Conservation (phyloP, 2,888 invertebrate species). For the Rhingia rostrata region DNA sequence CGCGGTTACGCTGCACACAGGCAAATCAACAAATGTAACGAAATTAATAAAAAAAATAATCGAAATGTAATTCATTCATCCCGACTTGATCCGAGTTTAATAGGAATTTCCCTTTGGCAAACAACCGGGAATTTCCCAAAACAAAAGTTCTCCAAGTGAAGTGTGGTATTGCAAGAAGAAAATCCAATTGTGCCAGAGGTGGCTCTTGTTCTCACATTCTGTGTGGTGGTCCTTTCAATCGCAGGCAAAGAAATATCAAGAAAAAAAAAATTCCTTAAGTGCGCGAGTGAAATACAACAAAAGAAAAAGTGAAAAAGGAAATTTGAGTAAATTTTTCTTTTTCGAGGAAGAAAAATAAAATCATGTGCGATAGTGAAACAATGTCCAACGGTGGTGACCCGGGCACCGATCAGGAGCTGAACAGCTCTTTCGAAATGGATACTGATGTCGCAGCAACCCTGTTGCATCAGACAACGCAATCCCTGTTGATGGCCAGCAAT, state of each 20-base stretch:
- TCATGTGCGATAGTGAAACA: slow-evolving; percentile 70
- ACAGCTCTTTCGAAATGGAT: slow-evolving; percentile 55
- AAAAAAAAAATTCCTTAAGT: not conserved
- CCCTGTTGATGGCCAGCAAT: slow-evolving; percentile 80
- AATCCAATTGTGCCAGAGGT: not conserved
- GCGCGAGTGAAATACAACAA: slow-evolving; percentile 11
- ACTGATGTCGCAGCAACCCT: slow-evolving; percentile 58
- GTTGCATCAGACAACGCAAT: slow-evolving; percentile 81
- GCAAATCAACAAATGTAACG: slow-evolving; percentile 5
- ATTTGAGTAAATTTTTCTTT: not conserved
- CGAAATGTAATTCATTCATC: slow-evolving; percentile 61
- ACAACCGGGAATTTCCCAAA: slow-evolving; percentile 59
- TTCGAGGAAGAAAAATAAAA: not conserved
- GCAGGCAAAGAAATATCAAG: not conserved
- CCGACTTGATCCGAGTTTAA: slow-evolving; percentile 22
- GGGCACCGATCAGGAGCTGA: slow-evolving; percentile 29
- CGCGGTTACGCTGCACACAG: slow-evolving; percentile 43
- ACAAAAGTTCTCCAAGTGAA: slow-evolving; percentile 45
- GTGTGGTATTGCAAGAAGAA: slow-evolving; percentile 6
- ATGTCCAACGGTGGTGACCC: slow-evolving; percentile 44
- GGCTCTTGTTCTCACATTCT: not conserved
- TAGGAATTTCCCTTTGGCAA: slow-evolving; percentile 37
- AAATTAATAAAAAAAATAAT: slow-evolving; percentile 20
- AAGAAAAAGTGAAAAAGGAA: not conserved
- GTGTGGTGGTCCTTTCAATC: not conserved